Base-by-base conservation (phyloP, 2,113 vertebrate species). In the Dolichotis patagonum region DNA sequence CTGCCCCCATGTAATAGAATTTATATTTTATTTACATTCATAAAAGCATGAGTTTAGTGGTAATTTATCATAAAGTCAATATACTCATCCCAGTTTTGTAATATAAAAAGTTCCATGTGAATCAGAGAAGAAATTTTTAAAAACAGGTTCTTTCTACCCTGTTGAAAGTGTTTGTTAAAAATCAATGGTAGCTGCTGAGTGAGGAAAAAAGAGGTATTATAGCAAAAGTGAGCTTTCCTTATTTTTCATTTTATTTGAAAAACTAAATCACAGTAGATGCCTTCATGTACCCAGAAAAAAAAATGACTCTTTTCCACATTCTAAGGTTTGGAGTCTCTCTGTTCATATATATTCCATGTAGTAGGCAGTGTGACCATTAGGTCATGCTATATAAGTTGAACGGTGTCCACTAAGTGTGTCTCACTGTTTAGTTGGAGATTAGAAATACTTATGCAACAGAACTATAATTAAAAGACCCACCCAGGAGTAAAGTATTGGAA, bases 11-110 rank as follows among this genome's bases (percentile, higher is more conserved):
- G 11, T 52, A 56, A 58, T 69, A 73, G 5, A 7, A 1, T 91
- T 80, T 58, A 32, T 7, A 49, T 54, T 86, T 97, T 93, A 90
- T 91, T 90, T 84, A 85, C 16, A 67, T 81, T 92, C 32, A 63
- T 46, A 65, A 22, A 65, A 38, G 5, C 26, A 88, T 94, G 63
- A 71, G 56, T 73, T 85, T 90, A 80, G 22, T 75, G 67, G 62
- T 46, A 46, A 62, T 71, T 97, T 89, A 58, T 82, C 65, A 65
- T 78, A 49, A 95, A 96, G 17, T 85, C 80, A 81, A 65, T 63
- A 86, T 58, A 87, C 22, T 90, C 87, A 54, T n/a, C 56, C 63
- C 4, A 54, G 65, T 65, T 97, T 91, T 85, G 4, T 49, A 2
- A 69, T 69, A 80, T 69, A 77, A 90, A 35, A 60, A 75, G 38